Evolutionary conservation across 2,113 vertebrate genomes (phyloP).

Genomic region (Paradisaea rubra): DNA sequence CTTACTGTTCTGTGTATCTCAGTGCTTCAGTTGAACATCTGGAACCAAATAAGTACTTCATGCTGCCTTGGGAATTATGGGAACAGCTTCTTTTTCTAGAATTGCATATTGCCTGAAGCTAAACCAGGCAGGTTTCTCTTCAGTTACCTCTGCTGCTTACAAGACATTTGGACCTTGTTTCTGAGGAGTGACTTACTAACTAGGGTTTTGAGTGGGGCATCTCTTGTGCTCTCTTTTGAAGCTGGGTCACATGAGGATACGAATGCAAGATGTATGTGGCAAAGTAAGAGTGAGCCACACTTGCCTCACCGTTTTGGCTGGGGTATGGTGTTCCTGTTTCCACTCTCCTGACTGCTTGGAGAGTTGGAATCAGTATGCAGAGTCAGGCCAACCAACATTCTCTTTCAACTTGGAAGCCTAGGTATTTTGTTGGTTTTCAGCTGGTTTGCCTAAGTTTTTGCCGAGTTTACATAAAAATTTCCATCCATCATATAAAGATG

Average conservation of each 20-base stretch:
- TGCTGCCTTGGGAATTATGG: not conserved
- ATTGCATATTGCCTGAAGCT: not conserved
- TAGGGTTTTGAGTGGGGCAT: not conserved
- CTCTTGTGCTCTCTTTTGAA: not conserved
- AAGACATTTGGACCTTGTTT: not conserved
- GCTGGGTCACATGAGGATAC: not conserved
- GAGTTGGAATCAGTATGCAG: not conserved
- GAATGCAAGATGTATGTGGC: not conserved
- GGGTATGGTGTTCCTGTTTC: not conserved
- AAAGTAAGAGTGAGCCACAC: not conserved
- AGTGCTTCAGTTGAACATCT: constrained; percentile 12
- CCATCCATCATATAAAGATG: not conserved
- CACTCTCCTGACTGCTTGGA: not conserved
- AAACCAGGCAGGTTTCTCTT: not conserved
- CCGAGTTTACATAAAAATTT: not conserved
- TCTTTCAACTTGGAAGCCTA: not conserved
- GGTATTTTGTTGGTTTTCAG: not conserved
- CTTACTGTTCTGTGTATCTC: not conserved
- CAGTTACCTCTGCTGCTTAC: not conserved
- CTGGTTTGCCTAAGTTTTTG: not conserved
- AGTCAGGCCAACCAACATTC: not conserved
- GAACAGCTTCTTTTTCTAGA: constrained; percentile 5
- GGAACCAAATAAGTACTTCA: not conserved
- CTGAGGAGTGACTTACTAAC: not conserved
- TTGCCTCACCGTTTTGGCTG: not conserved